Evolutionary conservation across 1,140 invertebrate species (phyloP).

Genomic region (Neodiprion pinetum): DNA sequence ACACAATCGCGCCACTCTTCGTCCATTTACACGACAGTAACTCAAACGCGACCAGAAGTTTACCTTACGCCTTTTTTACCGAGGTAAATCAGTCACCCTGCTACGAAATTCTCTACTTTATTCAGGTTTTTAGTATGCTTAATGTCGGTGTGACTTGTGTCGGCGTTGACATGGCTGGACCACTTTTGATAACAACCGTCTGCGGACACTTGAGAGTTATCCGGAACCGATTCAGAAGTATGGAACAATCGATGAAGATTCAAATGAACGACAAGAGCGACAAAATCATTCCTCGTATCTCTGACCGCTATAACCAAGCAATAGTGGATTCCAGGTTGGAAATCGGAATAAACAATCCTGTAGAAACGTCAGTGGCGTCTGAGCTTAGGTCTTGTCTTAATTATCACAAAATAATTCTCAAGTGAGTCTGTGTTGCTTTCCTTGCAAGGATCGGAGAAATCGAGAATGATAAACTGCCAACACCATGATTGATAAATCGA

Average conservation of each 20-base stretch:
- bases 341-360: background rate
- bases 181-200: constrained; percentile 29
- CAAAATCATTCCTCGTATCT: too few relatives aligned
- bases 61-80: constrained; percentile 34
- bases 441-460: too few relatives aligned
- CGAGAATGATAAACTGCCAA: too few relatives aligned
- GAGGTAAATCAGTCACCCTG: constrained; percentile 33
- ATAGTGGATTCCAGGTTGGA: background rate
- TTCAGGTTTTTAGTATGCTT: constrained; percentile 28
- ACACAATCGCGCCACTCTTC: constrained; percentile 31
- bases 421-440: constrained; percentile 25
- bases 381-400: constrained; percentile 20
- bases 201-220: constrained; percentile 38
- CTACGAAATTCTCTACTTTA: constrained; percentile 33
- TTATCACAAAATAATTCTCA: constrained; percentile 32
- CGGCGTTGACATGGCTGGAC: constrained; percentile 33
- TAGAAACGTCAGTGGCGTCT: constrained; percentile 19
- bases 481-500: background rate
- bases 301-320: background rate
- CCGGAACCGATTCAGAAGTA: background rate
- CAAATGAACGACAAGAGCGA: too few relatives aligned
- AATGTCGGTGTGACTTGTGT: constrained; percentile 33
- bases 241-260: background rate
- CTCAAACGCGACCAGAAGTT: constrained; percentile 17
- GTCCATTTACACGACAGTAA: constrained; percentile 3